phyloP scores from a whole-genome alignment of 1,140 invertebrate species.

The Laupala kohalensis region DNA sequence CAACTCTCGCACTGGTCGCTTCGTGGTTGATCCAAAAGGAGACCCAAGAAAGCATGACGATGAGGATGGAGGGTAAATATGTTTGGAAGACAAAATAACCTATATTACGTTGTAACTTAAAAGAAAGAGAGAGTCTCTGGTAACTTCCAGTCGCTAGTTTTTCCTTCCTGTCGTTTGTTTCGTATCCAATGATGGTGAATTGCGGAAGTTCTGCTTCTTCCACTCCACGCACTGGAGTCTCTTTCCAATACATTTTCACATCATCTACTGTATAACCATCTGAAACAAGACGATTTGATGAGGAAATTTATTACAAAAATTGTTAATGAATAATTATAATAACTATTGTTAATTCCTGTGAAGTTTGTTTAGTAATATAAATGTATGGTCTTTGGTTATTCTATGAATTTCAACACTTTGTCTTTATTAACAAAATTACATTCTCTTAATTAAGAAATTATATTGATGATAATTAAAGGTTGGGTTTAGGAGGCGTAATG shows the following conservation, averaged over 20 bases:
- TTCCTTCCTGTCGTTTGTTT: conserved; percentile 49
- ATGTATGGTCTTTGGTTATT: too few relatives aligned
- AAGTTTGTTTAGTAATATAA: too few relatives aligned
- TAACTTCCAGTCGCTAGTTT: conserved; percentile 75
- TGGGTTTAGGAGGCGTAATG: too few relatives aligned
- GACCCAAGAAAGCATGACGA: conserved; percentile 91
- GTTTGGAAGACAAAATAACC: conserved; percentile 92
- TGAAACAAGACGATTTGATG: too few relatives aligned
- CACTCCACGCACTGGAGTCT: conserved; percentile 77
- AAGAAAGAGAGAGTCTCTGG: conserved; percentile 83
- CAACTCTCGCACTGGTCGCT: conserved; percentile 68
- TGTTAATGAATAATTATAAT: too few relatives aligned
- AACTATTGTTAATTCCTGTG: too few relatives aligned
- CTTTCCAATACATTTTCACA: conserved; percentile 85
- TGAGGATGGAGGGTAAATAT: conserved; percentile 86
- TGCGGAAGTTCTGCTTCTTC: conserved; percentile 89
- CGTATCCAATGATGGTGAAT: conserved; percentile 87
- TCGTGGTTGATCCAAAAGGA: conserved; percentile 95
- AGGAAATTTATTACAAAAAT: too few relatives aligned
- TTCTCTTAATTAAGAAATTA: too few relatives aligned
- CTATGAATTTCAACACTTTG: too few relatives aligned
- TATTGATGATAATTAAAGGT: too few relatives aligned
- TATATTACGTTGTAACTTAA: conserved; percentile 78
- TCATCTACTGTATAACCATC: conserved; percentile 95
- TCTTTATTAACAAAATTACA: too few relatives aligned